phyloP scores from a whole-genome alignment of 2,113 vertebrate genomes.

The Gasterosteus aculeatus region DNA sequence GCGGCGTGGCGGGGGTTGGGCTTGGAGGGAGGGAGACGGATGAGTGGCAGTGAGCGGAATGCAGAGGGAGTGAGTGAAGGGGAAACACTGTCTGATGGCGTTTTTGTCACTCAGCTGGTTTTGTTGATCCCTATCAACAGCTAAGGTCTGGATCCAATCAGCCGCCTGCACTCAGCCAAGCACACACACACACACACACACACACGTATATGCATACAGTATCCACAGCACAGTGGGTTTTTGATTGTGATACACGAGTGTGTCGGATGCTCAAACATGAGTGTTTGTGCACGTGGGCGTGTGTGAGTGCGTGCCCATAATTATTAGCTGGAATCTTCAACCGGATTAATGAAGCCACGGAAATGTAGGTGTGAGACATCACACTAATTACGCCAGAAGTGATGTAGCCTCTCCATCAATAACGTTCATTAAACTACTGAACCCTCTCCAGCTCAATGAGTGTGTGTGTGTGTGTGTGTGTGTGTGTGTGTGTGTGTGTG shows the following conservation, averaged over 20 bases:
- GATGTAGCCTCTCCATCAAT: slow-evolving; percentile 64
- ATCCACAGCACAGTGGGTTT: slow-evolving; percentile 24
- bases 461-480: slow-evolving; percentile 14
- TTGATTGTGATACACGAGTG: slow-evolving; percentile 35
- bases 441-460: slow-evolving; percentile 41
- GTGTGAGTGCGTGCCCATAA: not conserved
- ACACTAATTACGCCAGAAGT: slow-evolving; percentile 61
- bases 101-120: slow-evolving; percentile 65
- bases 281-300: slow-evolving; percentile 16
- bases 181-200: slow-evolving; percentile 27
- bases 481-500: slow-evolving; percentile 4
- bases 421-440: slow-evolving; percentile 70
- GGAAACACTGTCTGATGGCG: slow-evolving; percentile 41
- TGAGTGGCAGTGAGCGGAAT: not conserved
- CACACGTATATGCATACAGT: not conserved
- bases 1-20: not conserved
- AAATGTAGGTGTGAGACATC: slow-evolving; percentile 68
- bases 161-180: slow-evolving; percentile 60
- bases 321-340: slow-evolving; percentile 37
- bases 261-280: not conserved
- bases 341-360: slow-evolving; percentile 60
- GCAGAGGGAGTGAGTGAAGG: not conserved
- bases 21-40: slow-evolving; percentile 47
- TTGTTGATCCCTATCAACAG: slow-evolving; percentile 70
- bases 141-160: slow-evolving; percentile 73